phyloP scores from a whole-genome alignment of 1,140 invertebrate species.

The Cotesia typhae region DNA sequence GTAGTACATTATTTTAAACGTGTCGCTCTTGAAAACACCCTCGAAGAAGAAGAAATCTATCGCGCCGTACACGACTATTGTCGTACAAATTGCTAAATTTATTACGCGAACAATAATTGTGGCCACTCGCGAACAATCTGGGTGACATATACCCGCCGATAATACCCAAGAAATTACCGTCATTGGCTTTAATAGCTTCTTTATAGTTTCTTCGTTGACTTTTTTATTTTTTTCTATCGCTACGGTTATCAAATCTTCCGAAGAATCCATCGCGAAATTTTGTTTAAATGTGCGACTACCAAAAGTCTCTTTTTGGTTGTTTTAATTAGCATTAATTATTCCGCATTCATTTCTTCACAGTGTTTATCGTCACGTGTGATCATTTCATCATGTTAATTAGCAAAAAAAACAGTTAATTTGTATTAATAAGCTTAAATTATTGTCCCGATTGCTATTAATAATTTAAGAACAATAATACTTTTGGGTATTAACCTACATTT shows the following conservation, averaged over 20 bases:
- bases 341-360: no score
- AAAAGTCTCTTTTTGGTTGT: no score
- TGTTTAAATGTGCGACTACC: not conserved
- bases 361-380: no score
- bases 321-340: no score
- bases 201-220: constrained; percentile 30
- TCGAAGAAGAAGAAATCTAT: constrained; percentile 50
- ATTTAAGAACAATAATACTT: no score
- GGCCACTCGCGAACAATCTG: constrained; percentile 35
- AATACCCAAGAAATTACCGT: constrained; percentile 46
- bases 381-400: no score
- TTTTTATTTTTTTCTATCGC: constrained; percentile 34
- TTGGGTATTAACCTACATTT: no score
- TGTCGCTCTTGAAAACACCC: constrained; percentile 47
- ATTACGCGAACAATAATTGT: constrained; percentile 44
- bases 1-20: constrained; percentile 54
- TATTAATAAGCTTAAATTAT: no score
- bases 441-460: no score
- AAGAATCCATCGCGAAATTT: constrained; percentile 24
- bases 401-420: no score
- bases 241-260: constrained; percentile 45
- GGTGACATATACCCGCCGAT: constrained; percentile 44
- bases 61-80: constrained; percentile 47
- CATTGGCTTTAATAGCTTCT: constrained; percentile 42
- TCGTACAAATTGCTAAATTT: constrained; percentile 47